Conservation (phyloP, 1,140 invertebrate species). For the Wasmannia auropunctata region DNA sequence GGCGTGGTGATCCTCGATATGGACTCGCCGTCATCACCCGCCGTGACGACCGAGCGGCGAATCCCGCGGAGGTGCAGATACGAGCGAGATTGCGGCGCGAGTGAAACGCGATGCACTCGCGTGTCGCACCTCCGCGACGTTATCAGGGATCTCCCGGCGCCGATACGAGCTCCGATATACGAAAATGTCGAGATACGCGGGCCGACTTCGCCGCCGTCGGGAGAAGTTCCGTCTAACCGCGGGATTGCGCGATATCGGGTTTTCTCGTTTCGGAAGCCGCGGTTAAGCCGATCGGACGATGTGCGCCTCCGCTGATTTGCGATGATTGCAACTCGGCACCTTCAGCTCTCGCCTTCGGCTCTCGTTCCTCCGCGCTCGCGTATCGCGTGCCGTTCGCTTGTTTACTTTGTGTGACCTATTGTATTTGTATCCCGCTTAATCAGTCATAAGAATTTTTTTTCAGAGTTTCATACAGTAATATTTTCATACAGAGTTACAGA, state of each 20-base stretch:
- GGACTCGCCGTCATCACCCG: constrained; percentile 8
- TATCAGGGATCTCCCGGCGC: constrained; percentile 16
- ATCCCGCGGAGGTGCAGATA: constrained; percentile 19
- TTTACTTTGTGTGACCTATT: neutral
- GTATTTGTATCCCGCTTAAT: neutral
- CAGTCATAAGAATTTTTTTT: neutral
- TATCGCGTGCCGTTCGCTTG: neutral
- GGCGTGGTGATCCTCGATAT: constrained; percentile 27
- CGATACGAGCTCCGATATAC: neutral
- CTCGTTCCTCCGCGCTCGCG: neutral
- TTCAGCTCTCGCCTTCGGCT: neutral
- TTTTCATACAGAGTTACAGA: neutral
- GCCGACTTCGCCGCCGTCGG: neutral
- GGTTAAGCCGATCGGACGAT: neutral
- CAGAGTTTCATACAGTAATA: too few species aligned
- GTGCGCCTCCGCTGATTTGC: neutral
- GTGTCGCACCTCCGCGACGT: constrained; percentile 10
- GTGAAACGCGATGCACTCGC: constrained; percentile 17
- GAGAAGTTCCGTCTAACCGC: neutral
- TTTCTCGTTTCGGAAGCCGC: neutral
- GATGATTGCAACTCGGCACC: constrained; percentile 3
- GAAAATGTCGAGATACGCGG: neutral
- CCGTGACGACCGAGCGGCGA: constrained; percentile 19
- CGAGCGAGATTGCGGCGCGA: constrained; percentile 1
- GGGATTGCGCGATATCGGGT: constrained; percentile 15